Base-by-base conservation (phyloP, 2,113 vertebrate species). In the Narcine bancroftii region DNA sequence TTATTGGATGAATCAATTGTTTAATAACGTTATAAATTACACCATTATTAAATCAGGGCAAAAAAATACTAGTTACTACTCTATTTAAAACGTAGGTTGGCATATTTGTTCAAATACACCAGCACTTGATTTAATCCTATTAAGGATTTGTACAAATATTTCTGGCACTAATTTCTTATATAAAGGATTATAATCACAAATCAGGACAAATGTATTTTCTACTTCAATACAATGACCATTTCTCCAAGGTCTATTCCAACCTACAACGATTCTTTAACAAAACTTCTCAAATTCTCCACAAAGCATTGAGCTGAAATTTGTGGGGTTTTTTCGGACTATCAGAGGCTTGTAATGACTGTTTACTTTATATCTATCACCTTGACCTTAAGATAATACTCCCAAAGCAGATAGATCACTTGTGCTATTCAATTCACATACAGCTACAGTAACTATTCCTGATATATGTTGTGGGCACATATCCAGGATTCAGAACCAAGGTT, bases 361-460 rank as follows among this genome's bases (percentile, higher is more conserved):
- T 69, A 11, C 36, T 87, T 91, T 91, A 69, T 69, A 91, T 39
- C 26, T 45, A 0, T 47, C 71, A 24, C 39, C 65, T 47, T 69
- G 26, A 45, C 39, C 47, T 29, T 13, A 69, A 91, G 65, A 33
- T 69, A 45, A 26, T 69, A 5, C 26, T 47, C 89, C 42, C 39
- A 71, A 3, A 26, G 66, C 42, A 42, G 63, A 89, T 89, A 42
- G 63, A 89, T 89, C 39, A 42, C 36, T 53, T 21, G 7, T 33
- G 39, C 47, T 91, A 69, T 69, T 91, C 26, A 69, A 47, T 69
- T 2, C 87, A 9, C 79, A 83, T 26, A 47, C 21, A 19, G 65
- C n/a, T 53, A 26, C 89, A 91, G 42, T 45, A 91, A 91, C 89
- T 91, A 5, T 69, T 42, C 10, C 39, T 69, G 89, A 91, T 91